phyloP scores from a whole-genome alignment of 2,113 vertebrate genomes.

The Oryzias javanicus region DNA sequence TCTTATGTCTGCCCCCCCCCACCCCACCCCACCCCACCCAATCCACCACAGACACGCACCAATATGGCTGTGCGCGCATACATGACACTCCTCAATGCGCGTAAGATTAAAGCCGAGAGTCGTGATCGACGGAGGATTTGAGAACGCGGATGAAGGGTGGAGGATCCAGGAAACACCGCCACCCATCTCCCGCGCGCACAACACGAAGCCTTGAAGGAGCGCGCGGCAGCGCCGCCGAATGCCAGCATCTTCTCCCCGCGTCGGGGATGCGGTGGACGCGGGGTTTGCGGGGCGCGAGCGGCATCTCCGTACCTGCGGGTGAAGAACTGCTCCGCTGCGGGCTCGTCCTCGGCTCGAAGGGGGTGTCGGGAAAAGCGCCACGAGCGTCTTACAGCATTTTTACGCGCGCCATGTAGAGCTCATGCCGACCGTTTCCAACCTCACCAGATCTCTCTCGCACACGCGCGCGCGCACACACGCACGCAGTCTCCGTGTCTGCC shows the following conservation, averaged over 20 bases:
- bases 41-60: slow-evolving; percentile 34
- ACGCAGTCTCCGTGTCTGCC: slow-evolving; percentile 35
- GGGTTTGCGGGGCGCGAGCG: not conserved
- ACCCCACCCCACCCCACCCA: slow-evolving; percentile 4
- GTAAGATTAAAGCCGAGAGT: not conserved
- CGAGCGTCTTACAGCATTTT: slow-evolving; percentile 72
- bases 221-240: slow-evolving; percentile 53
- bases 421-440: slow-evolving; percentile 70
- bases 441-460: slow-evolving; percentile 52
- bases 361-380: slow-evolving; percentile 55
- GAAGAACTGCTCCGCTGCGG: slow-evolving; percentile 57
- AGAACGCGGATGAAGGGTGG: not conserved
- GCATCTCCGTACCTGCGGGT: slow-evolving; percentile 66
- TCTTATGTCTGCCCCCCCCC: slow-evolving; percentile 20
- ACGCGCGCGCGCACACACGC: slow-evolving; percentile 36
- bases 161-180: not conserved
- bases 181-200: slow-evolving; percentile 26
- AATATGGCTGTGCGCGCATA: slow-evolving; percentile 57
- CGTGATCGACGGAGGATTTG: not conserved
- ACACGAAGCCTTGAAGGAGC: slow-evolving; percentile 20
- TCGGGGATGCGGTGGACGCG: slow-evolving; percentile 6
- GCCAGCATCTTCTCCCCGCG: slow-evolving; percentile 38
- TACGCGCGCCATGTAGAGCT: slow-evolving; percentile 72
- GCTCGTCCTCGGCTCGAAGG: slow-evolving; percentile 60
- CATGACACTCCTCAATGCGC: slow-evolving; percentile 21